Evolutionary conservation across 2,888 invertebrate genomes (phyloP).

Genomic region (Nephrocerus scutellatus): DNA sequence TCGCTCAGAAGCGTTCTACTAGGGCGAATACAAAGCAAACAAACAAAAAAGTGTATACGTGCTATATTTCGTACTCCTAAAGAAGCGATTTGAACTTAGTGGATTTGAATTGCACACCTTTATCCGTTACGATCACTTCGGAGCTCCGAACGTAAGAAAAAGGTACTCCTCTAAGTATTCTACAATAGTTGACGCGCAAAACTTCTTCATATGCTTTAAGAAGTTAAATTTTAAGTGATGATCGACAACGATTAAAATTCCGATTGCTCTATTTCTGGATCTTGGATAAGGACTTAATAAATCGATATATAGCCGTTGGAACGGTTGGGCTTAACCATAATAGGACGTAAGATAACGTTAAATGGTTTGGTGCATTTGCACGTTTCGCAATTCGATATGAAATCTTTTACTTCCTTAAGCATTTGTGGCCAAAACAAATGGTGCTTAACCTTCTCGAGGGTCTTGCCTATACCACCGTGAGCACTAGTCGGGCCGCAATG

Average conservation of each 20-base stretch:
- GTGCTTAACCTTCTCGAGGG: constrained; percentile 2
- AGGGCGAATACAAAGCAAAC: constrained; percentile 32
- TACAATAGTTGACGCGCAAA: constrained; percentile 6
- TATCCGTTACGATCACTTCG: constrained; percentile 25
- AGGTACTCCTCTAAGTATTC: constrained; percentile 18
- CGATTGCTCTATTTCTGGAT: constrained; percentile 12
- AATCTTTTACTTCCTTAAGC: constrained; percentile 6
- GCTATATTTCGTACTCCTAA: constrained; percentile 12
- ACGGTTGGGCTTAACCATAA: constrained; percentile 6
- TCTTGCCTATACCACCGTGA: constrained; percentile 16
- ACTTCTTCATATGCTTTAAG: constrained; percentile 14
- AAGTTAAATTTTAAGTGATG: constrained; percentile 19
- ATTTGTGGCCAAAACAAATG: constrained; percentile 23
- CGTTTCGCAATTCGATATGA: constrained; percentile 4
- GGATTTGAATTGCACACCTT: constrained; percentile 25
- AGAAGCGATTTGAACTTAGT: constrained; percentile 18
- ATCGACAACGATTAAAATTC: constrained; percentile 15
- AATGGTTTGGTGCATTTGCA: constrained; percentile 13
- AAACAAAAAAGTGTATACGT: constrained; percentile 25
- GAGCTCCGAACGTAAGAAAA: constrained; percentile 30
- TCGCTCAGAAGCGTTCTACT: constrained; percentile 34
- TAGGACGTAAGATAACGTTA: constrained; percentile 4
- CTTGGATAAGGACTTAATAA: constrained; percentile 20
- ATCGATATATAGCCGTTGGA: constrained; percentile 18
- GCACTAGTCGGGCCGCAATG: constrained; percentile 7